Base-by-base conservation (phyloP, 2,888 invertebrate species). In the Trichogramma evanescens region DNA sequence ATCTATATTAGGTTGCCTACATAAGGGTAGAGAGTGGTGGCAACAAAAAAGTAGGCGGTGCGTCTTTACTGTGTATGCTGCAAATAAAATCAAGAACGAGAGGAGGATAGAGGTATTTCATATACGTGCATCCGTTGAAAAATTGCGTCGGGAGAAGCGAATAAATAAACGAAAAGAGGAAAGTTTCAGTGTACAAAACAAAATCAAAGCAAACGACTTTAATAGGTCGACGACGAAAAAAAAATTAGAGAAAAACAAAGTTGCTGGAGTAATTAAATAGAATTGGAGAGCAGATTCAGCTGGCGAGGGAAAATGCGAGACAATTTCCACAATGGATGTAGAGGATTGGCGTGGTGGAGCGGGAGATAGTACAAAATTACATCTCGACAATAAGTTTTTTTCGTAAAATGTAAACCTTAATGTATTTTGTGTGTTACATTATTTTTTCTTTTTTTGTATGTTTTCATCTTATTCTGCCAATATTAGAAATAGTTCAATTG, bases 321-420 rank as follows among this genome's bases (percentile, higher is more conserved):
- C 26, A 26, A 26, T 26, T 26, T 26, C 26, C 26, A 26, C 26
- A 26, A 50, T 50, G 62, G 46, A 49, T 52, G 51, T 52, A 38
- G 43, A 44, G 63, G 44, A 26, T 45, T 54, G 26, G 26, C 26
- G 26, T 26, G 26, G 26, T 26, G 26, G 26, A 26, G 26, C 26
- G 26, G 26, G 26, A 26, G 26, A 26, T 26, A 26, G 52, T 54
- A 59, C 38, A 8, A 59, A 61, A 62, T 55, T 62, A 59, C 45
- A 57, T 51, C 46, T 57, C 48, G 46, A 58, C 39, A 54, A 39
- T 57, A 42, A 38, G 6, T 42, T 49, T 55, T 62, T 58, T 62
- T 62, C 62, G 56, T 62, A 62, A 62, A 62, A 62, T 62, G 62
- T 62, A 62, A 62, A 62, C 54, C 62, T 62, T 62, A 62, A 62